Evolutionary conservation across 2,797 vertebrate species (phyloP).

Genomic region (Sciurus carolinensis): DNA sequence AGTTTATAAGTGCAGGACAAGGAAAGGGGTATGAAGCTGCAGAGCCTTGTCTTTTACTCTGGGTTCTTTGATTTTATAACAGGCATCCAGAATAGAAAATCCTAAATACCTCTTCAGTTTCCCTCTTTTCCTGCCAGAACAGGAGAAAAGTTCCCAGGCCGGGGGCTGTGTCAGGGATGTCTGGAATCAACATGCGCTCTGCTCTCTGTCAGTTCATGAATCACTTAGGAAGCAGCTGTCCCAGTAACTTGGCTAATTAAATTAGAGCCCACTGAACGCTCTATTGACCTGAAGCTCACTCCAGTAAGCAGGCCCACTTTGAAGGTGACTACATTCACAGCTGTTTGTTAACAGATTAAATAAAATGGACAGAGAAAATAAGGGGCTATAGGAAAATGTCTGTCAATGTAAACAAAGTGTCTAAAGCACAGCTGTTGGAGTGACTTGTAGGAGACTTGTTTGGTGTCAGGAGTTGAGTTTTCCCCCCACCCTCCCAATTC

Average conservation of each 20-base stretch:
- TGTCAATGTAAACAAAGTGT: neutral
- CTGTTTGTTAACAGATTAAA: constrained; percentile 71
- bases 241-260: constrained; percentile 71
- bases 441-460: neutral
- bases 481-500: neutral
- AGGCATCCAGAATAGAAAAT: neutral
- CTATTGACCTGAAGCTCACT: constrained; percentile 78
- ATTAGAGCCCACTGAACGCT: constrained; percentile 74
- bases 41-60: neutral
- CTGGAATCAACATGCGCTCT: neutral
- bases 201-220: neutral
- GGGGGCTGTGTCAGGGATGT: neutral
- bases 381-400: neutral
- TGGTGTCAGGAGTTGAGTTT: neutral
- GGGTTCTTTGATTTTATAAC: constrained; percentile 24
- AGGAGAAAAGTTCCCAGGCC: neutral
- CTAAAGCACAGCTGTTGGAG: neutral
- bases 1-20: neutral
- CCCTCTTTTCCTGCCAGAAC: constrained; percentile 1
- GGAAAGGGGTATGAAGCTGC: neutral
- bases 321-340: constrained; percentile 53
- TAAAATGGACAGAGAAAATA: constrained; percentile 9
- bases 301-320: constrained; percentile 68
- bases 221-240: constrained; percentile 59
- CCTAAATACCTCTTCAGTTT: neutral